Evolutionary conservation across 1,140 invertebrate genomes (phyloP).

Genomic region (Macrobrachium rosenbergii): DNA sequence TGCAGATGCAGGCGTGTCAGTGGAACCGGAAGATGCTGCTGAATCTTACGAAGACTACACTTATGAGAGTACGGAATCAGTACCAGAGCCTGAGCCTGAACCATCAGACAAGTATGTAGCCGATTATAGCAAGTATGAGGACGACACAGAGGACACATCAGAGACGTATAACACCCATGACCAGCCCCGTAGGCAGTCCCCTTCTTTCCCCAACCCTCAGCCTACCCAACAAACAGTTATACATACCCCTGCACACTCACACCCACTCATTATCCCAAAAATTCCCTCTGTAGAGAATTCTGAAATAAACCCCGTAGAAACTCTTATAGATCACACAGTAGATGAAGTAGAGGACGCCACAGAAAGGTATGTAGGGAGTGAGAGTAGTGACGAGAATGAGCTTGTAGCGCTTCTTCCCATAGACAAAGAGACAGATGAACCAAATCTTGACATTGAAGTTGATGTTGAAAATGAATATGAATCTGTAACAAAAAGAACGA

Average conservation of each 20-base stretch:
- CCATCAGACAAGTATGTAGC: neutral
- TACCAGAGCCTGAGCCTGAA: constrained; percentile 17
- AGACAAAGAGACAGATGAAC: neutral
- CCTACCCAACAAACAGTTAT: neutral
- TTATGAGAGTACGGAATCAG: constrained; percentile 4
- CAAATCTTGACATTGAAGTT: neutral
- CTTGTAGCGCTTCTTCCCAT: neutral
- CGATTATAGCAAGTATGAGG: constrained; percentile 1
- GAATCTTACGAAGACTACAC: constrained; percentile 10
- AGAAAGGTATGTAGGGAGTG: neutral
- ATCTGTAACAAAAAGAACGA: neutral
- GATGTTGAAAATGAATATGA: constrained; percentile 25
- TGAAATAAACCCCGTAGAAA: neutral
- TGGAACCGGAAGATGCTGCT: neutral
- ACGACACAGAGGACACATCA: constrained; percentile 15
- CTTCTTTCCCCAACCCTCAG: constrained; percentile 8
- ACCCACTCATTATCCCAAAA: neutral
- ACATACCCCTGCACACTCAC: constrained; percentile 9
- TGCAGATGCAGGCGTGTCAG: neutral
- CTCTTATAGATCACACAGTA: constrained; percentile 13
- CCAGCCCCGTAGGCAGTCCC: neutral
- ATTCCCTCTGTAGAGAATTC: constrained; percentile 9
- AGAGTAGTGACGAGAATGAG: constrained; percentile 1
- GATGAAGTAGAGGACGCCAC: constrained; percentile 13
- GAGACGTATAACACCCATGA: constrained; percentile 19